Conservation (phyloP, 1,140 invertebrate genomes). For the Polypedilum pembai region DNA sequence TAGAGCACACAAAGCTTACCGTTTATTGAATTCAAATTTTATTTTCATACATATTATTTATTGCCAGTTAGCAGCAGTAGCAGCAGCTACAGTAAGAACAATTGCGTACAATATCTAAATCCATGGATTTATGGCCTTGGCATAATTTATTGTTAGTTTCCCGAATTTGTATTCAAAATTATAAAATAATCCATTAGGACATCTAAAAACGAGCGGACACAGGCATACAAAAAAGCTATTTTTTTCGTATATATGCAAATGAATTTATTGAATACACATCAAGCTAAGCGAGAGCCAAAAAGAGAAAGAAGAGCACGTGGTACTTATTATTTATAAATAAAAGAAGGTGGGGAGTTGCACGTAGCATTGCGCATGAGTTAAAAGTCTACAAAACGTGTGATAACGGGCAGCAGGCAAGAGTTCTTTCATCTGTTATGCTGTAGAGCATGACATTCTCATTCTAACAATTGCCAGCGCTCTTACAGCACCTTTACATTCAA, state of each 20-base stretch:
- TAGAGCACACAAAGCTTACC: neutral
- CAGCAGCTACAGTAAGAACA: neutral
- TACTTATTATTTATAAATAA: neutral
- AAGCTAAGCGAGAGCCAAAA: neutral
- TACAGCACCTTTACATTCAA: neutral
- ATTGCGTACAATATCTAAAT: neutral
- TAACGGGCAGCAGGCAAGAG: neutral
- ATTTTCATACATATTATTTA: neutral
- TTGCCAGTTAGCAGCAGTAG: too few relatives aligned
- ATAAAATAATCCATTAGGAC: too few relatives aligned
- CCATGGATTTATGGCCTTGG: neutral
- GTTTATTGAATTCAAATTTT: constrained; percentile 4
- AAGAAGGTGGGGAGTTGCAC: constrained; percentile 19
- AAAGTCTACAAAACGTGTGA: constrained; percentile 20
- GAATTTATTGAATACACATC: neutral
- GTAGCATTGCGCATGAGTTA: neutral
- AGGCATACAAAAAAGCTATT: neutral
- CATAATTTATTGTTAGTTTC: neutral
- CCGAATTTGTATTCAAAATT: too few relatives aligned
- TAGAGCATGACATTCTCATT: constrained; percentile 10
- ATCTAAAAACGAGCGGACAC: too few relatives aligned
- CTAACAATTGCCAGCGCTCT: neutral
- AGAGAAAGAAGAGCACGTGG: neutral
- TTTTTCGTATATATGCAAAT: neutral
- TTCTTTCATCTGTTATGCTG: constrained; percentile 1